Evolutionary conservation across 2,113 vertebrate genomes (phyloP), one percentile per base, ranked within the genome.

Genomic region (Phalacrocorax carbo): DNA sequence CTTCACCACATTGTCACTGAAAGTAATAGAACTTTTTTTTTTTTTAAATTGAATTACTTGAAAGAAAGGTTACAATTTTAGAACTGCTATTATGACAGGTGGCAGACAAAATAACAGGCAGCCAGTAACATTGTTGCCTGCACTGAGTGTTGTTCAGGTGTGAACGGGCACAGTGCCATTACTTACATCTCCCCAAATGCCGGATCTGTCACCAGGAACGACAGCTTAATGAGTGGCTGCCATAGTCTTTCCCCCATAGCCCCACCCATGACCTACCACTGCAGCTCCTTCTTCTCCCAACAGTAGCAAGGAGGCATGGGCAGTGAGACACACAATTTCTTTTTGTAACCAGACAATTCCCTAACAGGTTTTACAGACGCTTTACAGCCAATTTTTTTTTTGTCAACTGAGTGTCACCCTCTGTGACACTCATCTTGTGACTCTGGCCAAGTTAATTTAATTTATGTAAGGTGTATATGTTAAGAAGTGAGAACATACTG

Each of bases 391-490:
- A 18, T 60, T 71, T 71, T 66, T 66, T 66, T 66, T 82, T 75
- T 27, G 73, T 62, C 52, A 79, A 70, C 54, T 46, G 44, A 46
- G 57, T 79, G 84, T 52, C 48, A 64, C 29, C 46, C 48, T 68
- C 51, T 29, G 44, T 54, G 76, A 48, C 1, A 5, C 40, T 51
- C n/a, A 82, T 61, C 25, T 54, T 82, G 52, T 85, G 70, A 64
- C 38, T 36, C 2, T 3, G 88, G 70, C 84, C 62, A 82, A 89
- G 58, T 85, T 89, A 90, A 85, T 96, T 96, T 72, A 72, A 84
- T 96, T 91, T 85, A 38, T 2, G 0, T 83, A 60, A 91, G 65
- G 30, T 6, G 11, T 61, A 2, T 36, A 42, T 5, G 1, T 7
- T 91, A 78, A 82, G 77, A 89, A 86, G 57, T 82, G 83, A 91